Evolutionary conservation across 2,797 vertebrate species (phyloP), one percentile per base, ranked within the genome.

Genomic region (Hozukius guyotensis): DNA sequence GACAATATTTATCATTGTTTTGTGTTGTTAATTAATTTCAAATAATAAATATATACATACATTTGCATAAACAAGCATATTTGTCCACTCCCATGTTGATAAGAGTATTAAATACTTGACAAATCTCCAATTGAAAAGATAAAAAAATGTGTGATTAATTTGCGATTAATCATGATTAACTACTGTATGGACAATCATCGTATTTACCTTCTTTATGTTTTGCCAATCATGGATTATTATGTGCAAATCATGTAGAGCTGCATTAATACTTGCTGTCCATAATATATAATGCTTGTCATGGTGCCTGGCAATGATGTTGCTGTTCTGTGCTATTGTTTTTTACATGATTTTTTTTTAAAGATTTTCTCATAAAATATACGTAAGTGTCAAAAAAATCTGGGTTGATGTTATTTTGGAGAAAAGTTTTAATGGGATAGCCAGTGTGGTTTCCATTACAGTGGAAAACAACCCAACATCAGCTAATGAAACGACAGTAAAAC

Each of bases 211-310:
- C 11, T 36, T 36, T 36, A 12, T 36, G 9, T 9, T 34, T 36
- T 36, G 34, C 34, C 34, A 36, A 36, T 36, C 11, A 11, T 36
- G 4, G 1, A 12, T 36, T 12, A 46, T 42, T 5, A 10, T 38
- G 16, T n/a, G 22, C 6, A 70, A 38, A 36, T 24, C 14, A 18
- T 22, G 7, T 16, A 6, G n/a, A 11, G 16, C 22, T 36, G 24
- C 55, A 42, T 20, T 4, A 18, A 57, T 7, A 27, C 53, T 8
- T 66, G 32, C 4, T 3, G 25, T 31, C 36, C n/a, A 2, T 27
- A 6, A 38, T 31, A 5, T 1, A 13, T 11, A 10, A n/a, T 29
- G 32, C 0, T 22, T 27, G n/a, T 57, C 0, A 46, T 8, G 20
- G 34, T 18, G 31, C 2, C 59, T 34, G 18, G 32, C 0, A 6